Evolutionary conservation across 2,113 vertebrate species (phyloP).

Genomic region (Pampusana beccarii): DNA sequence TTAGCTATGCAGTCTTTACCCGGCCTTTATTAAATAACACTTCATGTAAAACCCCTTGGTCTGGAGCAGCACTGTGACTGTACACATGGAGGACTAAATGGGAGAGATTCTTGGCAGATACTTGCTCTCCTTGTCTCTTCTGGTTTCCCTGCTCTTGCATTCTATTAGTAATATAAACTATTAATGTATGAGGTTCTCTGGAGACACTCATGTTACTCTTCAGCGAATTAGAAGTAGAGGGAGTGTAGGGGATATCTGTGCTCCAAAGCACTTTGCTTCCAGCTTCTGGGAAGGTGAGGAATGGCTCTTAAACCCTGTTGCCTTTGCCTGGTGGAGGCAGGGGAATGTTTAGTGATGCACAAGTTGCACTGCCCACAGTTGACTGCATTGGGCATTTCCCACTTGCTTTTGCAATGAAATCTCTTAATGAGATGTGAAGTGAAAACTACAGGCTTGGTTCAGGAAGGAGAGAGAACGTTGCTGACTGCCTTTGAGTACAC

Average conservation of each 20-base stretch:
- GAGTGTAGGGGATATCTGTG: fast-evolving
- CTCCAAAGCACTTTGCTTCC: not conserved
- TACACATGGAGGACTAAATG: not conserved
- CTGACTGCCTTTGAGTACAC: not conserved
- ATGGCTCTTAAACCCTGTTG: not conserved
- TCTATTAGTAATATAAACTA: not conserved
- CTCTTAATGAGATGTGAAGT: not conserved
- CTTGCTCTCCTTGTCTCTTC: not conserved
- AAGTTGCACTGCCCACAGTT: not conserved
- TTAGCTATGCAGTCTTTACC: not conserved
- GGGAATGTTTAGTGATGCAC: not conserved
- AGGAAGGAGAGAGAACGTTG: not conserved
- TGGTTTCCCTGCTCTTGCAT: not conserved
- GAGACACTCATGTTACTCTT: not conserved
- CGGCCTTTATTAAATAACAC: not conserved
- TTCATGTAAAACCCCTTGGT: not conserved
- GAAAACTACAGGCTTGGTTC: not conserved
- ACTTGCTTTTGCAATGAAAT: not conserved
- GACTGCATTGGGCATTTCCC: not conserved
- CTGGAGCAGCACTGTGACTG: not conserved
- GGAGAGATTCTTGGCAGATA: not conserved
- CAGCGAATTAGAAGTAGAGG: not conserved
- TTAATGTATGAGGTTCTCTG: not conserved
- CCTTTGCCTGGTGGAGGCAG: not conserved
- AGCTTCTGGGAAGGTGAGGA: not conserved